A percentile compares a stretch with the other conserved stretches of the same genome.
Evolutionary conservation across 1,140 invertebrate species (phyloP).

Genomic region (Apis mellifera): Amel_HAv3.1 CM009938.2:4622501-4623000

Average conservation of each 20-base stretch:
- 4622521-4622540: no score
- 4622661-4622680: slow-evolving; percentile 5
- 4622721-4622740: neutral
- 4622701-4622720: slow-evolving; percentile 33
- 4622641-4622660: neutral
- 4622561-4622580: neutral
- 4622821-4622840: slow-evolving; percentile 31
- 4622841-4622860: slow-evolving; percentile 41
- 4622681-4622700: slow-evolving; percentile 8
- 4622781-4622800: neutral
- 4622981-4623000: slow-evolving; percentile 66
- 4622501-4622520: no score
- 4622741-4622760: slow-evolving; percentile 28
- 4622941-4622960: slow-evolving; percentile 51
- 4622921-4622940: slow-evolving; percentile 6
- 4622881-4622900: slow-evolving; percentile 61
- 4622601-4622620: neutral
- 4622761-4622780: slow-evolving; percentile 31
- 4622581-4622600: neutral
- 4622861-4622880: slow-evolving; percentile 70
- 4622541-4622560: no score
- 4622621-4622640: no score
- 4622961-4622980: slow-evolving; percentile 56
- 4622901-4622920: slow-evolving; percentile 28
- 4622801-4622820: neutral